A percentile compares a stretch with the other conserved stretches of the same genome.
Conservation (phyloP, 1,140 invertebrate genomes). For the Lamellibrachia luymesi region DNA sequence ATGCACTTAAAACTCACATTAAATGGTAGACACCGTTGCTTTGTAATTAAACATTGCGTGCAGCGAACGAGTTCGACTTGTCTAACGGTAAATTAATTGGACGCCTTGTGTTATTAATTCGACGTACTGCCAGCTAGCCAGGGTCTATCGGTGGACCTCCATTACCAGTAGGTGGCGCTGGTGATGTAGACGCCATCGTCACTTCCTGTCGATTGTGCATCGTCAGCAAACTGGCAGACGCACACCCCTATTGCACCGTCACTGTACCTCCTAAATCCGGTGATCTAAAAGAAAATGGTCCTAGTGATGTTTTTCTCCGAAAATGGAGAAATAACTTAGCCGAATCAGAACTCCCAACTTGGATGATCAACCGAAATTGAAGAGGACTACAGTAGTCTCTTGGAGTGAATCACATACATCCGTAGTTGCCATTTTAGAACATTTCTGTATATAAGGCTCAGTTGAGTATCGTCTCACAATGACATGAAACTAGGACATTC, state of each 20-base stretch:
- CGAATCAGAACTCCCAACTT: not conserved
- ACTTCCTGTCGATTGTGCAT: not conserved
- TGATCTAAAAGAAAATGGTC: not conserved
- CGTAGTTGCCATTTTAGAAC: no score
- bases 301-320: not conserved
- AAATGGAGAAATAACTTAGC: not conserved
- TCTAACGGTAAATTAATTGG: not conserved
- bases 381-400: not conserved
- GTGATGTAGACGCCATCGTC: not conserved
- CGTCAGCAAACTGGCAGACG: not conserved
- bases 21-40: not conserved
- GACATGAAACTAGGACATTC: not conserved
- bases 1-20: not conserved
- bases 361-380: not conserved
- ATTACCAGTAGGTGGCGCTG: not conserved
- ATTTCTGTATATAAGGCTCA: not conserved
- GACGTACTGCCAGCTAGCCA: not conserved
- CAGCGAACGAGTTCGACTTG: not conserved
- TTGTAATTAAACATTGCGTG: not conserved
- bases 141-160: not conserved
- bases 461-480: not conserved
- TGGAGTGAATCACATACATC: not conserved
- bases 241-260: not conserved
- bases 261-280: not conserved
- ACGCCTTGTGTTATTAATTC: not conserved